Evolutionary conservation across 2,797 vertebrate species (phyloP), one percentile per base, ranked within the genome.

Genomic region (Urophycis tenuis): DNA sequence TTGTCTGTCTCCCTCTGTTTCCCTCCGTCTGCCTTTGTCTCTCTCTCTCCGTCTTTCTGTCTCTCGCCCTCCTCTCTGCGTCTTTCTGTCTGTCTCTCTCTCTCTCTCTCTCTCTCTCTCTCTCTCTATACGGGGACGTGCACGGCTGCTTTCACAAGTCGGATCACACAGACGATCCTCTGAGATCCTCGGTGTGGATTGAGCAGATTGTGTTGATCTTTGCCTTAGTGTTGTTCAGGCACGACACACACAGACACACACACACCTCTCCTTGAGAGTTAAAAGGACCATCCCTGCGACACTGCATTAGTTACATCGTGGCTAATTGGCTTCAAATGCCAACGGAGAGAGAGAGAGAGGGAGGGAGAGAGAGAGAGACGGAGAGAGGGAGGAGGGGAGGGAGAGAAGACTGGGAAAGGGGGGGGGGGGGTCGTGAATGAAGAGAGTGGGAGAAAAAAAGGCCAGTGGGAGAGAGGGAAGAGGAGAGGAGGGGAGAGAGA

Each of bases 321-420:
- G 78, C 79, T 87, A 89, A 90, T 90, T 89, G 82, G 87, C 86
- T 86, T 86, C 84, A 85, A 86, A 89, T 85, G 83, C 76, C 86
- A 85, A 73, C 32, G 70, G 77, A 53, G 74, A 69, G 75, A 25
- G 49, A 60, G n/a, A 67, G 25, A 45, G 75, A 71, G 34, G 15
- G 71, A 15, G 69, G 70, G 10, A 5, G 29, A 31, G 78, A 32
- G 76, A 74, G 76, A 73, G 73, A 60, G 35, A 10, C 32, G 15
- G 30, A 32, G 67, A 22, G 32, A 15, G 12, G 15, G 17, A 71
- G 35, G 73, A 72, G 49, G 53, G 72, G 35, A 79, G 71, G 41
- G 33, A n/a, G n/a, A n/a, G n/a, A n/a, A n/a, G n/a, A n/a, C n/a
- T n/a, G 67, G 75, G 70, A 79, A 74, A 69, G 72, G 75, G 29